These are phyloP conservation scores for Apogon hyalosoma DNA, from an alignment of 2,797 vertebrate genomes.

Conservation along the genomic window DNA sequence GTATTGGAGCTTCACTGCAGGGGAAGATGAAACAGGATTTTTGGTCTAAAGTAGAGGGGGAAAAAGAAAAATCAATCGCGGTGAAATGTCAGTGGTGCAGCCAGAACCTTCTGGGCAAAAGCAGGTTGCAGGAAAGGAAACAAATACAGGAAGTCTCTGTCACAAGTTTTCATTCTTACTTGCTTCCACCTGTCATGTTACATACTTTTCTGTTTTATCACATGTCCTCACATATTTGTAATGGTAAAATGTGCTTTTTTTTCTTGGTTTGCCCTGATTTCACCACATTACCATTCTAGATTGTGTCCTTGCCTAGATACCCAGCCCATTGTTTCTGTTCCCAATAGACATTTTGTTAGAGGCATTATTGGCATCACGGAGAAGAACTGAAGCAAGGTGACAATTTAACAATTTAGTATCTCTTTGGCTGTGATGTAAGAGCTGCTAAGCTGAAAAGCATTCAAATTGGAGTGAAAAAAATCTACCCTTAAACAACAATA, in stretches of 20 bases:
- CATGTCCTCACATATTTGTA: not conserved
- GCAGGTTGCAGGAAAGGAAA: constrained; percentile 28
- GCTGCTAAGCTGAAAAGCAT: constrained; percentile 1
- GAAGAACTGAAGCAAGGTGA: not conserved
- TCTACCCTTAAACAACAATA: not conserved
- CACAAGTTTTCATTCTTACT: constrained; percentile 10
- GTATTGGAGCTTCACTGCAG: constrained; percentile 42
- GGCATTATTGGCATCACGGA: not conserved
- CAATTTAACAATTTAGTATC: constrained; percentile 3
- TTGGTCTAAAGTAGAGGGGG: constrained; percentile 37
- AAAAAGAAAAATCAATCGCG: constrained; percentile 51
- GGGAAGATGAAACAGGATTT: constrained; percentile 46
- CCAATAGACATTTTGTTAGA: not conserved
- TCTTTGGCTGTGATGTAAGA: constrained; percentile 28
- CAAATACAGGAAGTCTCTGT: constrained; percentile 35
- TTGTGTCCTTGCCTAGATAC: too few species aligned
- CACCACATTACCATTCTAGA: too few species aligned
- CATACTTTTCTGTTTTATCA: not conserved
- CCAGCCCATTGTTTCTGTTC: not conserved
- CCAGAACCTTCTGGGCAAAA: constrained; percentile 41
- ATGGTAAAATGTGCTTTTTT: not conserved
- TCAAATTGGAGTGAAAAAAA: not conserved
- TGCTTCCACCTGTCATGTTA: constrained; percentile 8
- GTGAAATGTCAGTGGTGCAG: constrained; percentile 67
- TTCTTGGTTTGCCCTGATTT: not conserved